phyloP scores from a whole-genome alignment of 2,888 invertebrate species.

The Thecophora atra region DNA sequence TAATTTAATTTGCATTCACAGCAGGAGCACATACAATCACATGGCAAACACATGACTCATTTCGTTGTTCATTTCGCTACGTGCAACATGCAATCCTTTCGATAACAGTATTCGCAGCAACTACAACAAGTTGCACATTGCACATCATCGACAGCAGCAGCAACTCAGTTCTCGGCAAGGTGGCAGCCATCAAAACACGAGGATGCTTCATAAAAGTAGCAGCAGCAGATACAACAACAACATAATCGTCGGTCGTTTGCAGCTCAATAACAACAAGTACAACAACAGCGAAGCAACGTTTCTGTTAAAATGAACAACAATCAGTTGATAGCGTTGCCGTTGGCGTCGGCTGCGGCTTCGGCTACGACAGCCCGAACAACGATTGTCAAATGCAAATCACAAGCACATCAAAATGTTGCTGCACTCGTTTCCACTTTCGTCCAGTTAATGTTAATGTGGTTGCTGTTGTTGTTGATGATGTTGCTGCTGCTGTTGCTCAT shows the following conservation, averaged over 20 bases:
- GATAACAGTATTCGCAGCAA: slow-evolving; percentile 9
- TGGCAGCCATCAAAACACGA: slow-evolving; percentile 48
- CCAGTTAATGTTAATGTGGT: background rate
- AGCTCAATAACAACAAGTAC: slow-evolving; percentile 31
- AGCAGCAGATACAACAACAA: slow-evolving; percentile 49
- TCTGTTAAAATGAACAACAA: slow-evolving; percentile 40
- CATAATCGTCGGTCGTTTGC: slow-evolving; percentile 61
- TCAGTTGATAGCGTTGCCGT: background rate
- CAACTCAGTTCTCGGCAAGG: slow-evolving; percentile 46
- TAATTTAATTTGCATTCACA: slow-evolving; percentile 59
- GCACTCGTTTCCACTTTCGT: background rate
- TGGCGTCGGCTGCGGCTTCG: background rate
- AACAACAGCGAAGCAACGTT: slow-evolving; percentile 34
- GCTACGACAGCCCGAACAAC: slow-evolving; percentile 12
- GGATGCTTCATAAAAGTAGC: slow-evolving; percentile 3
- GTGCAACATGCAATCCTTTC: background rate
- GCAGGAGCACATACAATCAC: slow-evolving; percentile 34
- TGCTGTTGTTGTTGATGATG: slow-evolving; percentile 1
- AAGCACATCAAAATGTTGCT: slow-evolving; percentile 33
- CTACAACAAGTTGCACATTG: slow-evolving; percentile 21
- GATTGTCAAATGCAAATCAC: slow-evolving; percentile 51
- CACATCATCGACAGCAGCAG: slow-evolving; percentile 35
- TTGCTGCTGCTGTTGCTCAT: too few species aligned
- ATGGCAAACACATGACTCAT: background rate
- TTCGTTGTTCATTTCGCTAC: too few species aligned